Evolutionary conservation across 2,113 vertebrate species (phyloP), one percentile per base, ranked within the genome.

Genomic region (Podocnemis expansa): DNA sequence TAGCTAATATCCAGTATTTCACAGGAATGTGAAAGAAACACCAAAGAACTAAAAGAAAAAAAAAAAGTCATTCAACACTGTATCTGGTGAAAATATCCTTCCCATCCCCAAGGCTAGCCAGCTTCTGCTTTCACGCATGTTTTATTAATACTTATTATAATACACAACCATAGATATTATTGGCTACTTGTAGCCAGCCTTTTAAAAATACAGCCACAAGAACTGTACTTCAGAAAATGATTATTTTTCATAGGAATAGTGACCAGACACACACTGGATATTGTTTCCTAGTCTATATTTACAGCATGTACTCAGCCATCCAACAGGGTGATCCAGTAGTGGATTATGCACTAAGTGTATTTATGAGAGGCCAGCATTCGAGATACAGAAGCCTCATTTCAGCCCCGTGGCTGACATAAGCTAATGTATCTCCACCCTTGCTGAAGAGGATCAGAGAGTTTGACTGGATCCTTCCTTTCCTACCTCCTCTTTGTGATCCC

Each of bases 371-470:
- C 25, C 38, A 56, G 22, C 13, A 52, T 2, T 80, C 14, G 70
- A 83, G 45, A 52, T 21, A 17, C 34, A 16, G 0, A 0, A 4
- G 31, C 2, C 24, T 3, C 45, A n/a, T 10, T 43, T 8, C 3
- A 19, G 22, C 4, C 2, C 0, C 1, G 16, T n/a, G 34, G 34
- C 63, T 70, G 63, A 70, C n/a, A 70, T 5, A 22, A 17, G n/a
- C 52, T 63, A 8, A 3, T 12, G 54, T 22, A n/a, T 55, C 3
- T 22, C 27, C 47, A 31, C 21, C 11, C 45, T 47, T 14, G 12
- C 38, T 17, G 41, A 9, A 3, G 52, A 16, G n/a, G 54, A 19
- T 0, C 25, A n/a, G 25, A 87, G 49, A 78, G 56, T 54, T 12
- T 78, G 27, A 34, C 29, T 34, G 5, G 5, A 10, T 8, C 21